Conservation (phyloP, 2,888 invertebrate genomes). For the Metacarcinus magister region DNA sequence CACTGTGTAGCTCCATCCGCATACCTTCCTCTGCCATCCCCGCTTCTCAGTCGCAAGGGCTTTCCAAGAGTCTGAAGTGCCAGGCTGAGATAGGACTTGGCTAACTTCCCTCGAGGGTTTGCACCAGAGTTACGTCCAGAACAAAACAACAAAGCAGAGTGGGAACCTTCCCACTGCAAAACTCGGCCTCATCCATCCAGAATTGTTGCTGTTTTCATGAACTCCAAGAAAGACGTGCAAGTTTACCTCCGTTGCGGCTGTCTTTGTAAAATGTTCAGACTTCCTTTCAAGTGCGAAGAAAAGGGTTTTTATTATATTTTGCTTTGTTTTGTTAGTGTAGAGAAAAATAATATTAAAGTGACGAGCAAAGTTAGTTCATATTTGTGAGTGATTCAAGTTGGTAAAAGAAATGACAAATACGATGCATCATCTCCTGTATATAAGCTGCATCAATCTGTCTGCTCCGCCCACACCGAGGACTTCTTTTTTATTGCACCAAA, state of each 20-base stretch:
- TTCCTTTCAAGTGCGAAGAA: neutral
- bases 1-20: neutral
- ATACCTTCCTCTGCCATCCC: neutral
- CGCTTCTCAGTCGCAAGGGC: neutral
- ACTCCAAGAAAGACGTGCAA: neutral
- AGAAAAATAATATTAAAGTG: neutral
- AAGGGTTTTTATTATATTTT: neutral
- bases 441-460: neutral
- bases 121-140: slow-evolving; percentile 26
- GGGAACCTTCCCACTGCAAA: neutral
- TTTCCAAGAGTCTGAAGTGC: slow-evolving; percentile 26
- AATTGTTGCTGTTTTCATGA: slow-evolving; percentile 26
- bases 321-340: neutral
- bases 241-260: neutral
- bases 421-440: neutral
- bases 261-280: neutral
- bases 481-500: neutral
- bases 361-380: neutral
- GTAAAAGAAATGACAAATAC: neutral
- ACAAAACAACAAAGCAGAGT: neutral
- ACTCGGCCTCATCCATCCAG: slow-evolving; percentile 14
- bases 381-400: neutral
- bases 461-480: neutral
- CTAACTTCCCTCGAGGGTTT: slow-evolving; percentile 15
- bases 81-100: neutral